phyloP scores from a whole-genome alignment of 1,140 invertebrate species.

The Chrysoperla carnea region DNA sequence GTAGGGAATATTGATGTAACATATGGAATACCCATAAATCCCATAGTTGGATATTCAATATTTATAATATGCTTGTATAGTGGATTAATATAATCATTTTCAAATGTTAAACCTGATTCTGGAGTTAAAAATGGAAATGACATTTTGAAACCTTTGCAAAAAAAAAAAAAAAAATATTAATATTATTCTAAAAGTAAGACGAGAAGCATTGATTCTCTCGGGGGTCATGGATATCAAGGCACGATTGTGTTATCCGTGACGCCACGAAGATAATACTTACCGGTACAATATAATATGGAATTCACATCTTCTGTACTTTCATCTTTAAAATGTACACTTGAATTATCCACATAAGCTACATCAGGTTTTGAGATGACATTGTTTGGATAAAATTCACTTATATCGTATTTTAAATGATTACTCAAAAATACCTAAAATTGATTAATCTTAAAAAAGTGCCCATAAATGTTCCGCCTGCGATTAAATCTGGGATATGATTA shows the following conservation, averaged over 20 bases:
- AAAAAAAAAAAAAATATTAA: slow-evolving; percentile 1
- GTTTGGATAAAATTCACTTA: not conserved
- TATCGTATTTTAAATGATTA: not conserved
- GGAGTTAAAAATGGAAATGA: slow-evolving; percentile 33
- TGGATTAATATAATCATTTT: slow-evolving; percentile 33
- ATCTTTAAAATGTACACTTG: not conserved
- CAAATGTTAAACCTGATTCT: slow-evolving; percentile 26
- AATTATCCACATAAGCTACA: not conserved
- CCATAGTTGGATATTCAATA: slow-evolving; percentile 33
- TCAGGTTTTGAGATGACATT: not conserved
- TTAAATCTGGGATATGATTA: too few species aligned
- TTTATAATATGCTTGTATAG: slow-evolving; percentile 48
- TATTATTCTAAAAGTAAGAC: not conserved
- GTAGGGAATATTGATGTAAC: slow-evolving; percentile 39
- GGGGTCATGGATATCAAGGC: too few species aligned
- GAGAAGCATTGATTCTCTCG: not conserved
- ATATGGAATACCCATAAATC: slow-evolving; percentile 36
- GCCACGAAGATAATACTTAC: slow-evolving; percentile 18
- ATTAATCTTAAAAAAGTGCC: too few species aligned
- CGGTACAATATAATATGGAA: slow-evolving; percentile 4
- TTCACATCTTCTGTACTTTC: not conserved
- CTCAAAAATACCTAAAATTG: slow-evolving; percentile 5
- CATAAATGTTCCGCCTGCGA: too few species aligned
- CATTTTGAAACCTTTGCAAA: slow-evolving; percentile 30
- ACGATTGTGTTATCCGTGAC: too few species aligned